These are phyloP conservation scores for Ceyx margarethae DNA, from an alignment of 2,113 vertebrate genomes.

Conservation along the genomic window DNA sequence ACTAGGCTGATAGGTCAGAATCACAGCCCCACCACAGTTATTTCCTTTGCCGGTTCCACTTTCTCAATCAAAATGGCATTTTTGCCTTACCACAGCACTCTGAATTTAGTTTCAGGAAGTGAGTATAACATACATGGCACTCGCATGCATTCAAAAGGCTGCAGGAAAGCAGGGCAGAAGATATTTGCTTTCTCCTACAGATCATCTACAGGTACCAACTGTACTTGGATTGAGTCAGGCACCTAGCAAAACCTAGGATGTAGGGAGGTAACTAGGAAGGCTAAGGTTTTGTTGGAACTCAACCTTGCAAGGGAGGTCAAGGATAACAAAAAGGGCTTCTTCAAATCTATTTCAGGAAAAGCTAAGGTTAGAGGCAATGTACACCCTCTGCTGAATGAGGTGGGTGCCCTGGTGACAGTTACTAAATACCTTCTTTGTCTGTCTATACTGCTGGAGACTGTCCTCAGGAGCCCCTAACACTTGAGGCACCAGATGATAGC, in stretches of 20 bases:
- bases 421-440: no score
- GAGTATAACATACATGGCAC: background rate
- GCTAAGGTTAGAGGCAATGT: no score
- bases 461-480: no score
- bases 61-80: background rate
- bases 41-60: background rate
- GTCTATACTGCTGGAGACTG: no score
- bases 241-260: background rate
- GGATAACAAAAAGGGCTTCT: no score
- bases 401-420: no score
- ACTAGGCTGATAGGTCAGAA: background rate
- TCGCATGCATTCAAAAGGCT: background rate
- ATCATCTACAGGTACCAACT: background rate
- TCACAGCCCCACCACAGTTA: background rate
- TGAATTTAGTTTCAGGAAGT: background rate
- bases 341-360: no score
- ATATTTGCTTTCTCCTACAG: background rate
- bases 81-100: background rate
- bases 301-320: no score
- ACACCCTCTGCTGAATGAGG: no score
- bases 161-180: background rate
- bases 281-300: no score
- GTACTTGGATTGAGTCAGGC: background rate
- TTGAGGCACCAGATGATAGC: no score
- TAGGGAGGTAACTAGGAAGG: no score